Conservation (phyloP, 2,888 invertebrate genomes). For the Neria commutata region DNA sequence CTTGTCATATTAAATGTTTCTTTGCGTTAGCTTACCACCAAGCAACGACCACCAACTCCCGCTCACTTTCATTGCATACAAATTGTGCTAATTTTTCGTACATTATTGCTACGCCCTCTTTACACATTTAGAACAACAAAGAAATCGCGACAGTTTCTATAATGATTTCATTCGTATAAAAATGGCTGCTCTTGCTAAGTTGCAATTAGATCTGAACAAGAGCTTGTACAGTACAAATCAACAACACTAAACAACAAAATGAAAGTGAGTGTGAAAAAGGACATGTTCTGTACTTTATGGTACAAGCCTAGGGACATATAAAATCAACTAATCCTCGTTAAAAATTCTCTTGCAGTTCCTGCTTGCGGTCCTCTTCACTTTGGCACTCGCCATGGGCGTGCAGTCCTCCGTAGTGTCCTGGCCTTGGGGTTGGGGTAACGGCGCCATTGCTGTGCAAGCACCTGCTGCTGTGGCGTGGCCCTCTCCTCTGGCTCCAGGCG, state of each 20-base stretch:
- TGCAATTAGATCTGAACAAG: conserved; percentile 51
- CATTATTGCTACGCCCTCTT: too few relatives aligned
- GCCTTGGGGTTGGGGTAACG: conserved; percentile 25
- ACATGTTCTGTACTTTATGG: too few relatives aligned
- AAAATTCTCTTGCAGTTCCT: conserved; percentile 44
- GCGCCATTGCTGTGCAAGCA: conserved; percentile 32
- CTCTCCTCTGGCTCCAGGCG: too few relatives aligned
- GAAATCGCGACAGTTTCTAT: too few relatives aligned
- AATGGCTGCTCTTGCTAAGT: conserved; percentile 30
- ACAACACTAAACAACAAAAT: conserved; percentile 38
- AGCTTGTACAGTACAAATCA: conserved; percentile 38
- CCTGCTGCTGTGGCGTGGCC: conserved; percentile 1
- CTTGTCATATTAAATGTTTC: too few relatives aligned
- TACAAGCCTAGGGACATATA: too few relatives aligned
- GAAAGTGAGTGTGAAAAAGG: conserved; percentile 58
- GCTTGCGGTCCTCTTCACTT: conserved; percentile 48
- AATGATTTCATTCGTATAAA: conserved; percentile 37
- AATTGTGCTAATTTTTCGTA: too few relatives aligned
- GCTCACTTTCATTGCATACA: too few relatives aligned
- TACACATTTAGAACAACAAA: too few relatives aligned
- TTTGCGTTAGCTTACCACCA: too few relatives aligned
- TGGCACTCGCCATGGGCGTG: conserved; percentile 56
- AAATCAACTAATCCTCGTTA: background rate
- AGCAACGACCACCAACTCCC: too few relatives aligned
- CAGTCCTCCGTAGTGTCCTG: conserved; percentile 52